Conservation (phyloP, 2,113 vertebrate species). For the Solea solea region DNA sequence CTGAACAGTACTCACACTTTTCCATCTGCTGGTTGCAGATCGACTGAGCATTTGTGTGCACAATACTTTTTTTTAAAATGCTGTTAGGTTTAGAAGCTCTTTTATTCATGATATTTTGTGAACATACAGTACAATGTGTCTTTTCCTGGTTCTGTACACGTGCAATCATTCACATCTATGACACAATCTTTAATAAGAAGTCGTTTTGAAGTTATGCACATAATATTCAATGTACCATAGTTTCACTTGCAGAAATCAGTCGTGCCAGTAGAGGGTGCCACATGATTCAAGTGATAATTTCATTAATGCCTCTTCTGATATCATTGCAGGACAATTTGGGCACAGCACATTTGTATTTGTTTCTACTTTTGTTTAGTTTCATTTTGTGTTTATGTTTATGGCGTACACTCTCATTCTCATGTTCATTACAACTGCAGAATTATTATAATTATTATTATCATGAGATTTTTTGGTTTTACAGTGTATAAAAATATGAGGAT, state of each 20-base stretch:
- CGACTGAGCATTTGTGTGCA: background rate
- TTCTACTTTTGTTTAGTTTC: background rate
- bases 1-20: constrained; percentile 30
- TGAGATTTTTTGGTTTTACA: too few species aligned
- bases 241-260: constrained; percentile 30
- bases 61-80: background rate
- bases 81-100: background rate
- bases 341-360: background rate
- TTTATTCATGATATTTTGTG: background rate
- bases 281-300: constrained; percentile 12
- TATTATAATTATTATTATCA: too few species aligned
- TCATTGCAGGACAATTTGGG: background rate
- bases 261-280: constrained; percentile 62
- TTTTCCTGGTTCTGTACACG: background rate
- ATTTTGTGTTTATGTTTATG: background rate
- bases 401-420: background rate
- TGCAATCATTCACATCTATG: background rate
- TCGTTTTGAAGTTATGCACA: background rate
- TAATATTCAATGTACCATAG: background rate
- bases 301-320: constrained; percentile 11
- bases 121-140: background rate
- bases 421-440: too few species aligned
- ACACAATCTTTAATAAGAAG: constrained; percentile 12
- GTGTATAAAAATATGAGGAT: background rate
- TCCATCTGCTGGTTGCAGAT: constrained; percentile 13